A percentile compares a stretch with the other conserved stretches of the same genome.
phyloP scores from a whole-genome alignment of 2,888 invertebrate species.

The Spodoptera exigua region DNA sequence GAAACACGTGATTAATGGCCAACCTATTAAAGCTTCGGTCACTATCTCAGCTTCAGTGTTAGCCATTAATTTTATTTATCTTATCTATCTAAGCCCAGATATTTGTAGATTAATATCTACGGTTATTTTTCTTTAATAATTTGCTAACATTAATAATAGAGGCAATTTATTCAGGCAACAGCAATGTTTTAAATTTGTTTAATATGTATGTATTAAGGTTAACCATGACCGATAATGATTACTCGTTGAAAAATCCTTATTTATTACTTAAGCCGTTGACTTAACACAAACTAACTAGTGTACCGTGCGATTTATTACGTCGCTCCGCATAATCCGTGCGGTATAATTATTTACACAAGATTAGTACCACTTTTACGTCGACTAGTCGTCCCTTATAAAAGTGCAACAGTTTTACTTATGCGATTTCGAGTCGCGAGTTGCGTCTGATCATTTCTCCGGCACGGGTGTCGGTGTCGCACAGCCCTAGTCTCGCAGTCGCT shows the following conservation, averaged over 20 bases:
- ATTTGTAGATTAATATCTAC: conserved; percentile 39
- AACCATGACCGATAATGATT: conserved; percentile 42
- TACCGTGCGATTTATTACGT: conserved; percentile 57
- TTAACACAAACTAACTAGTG: conserved; percentile 44
- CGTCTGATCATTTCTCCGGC: conserved; percentile 70
- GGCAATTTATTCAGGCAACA: conserved; percentile 21
- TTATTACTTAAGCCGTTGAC: conserved; percentile 47
- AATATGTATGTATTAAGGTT: conserved; percentile 40
- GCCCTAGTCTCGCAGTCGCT: conserved; percentile 51
- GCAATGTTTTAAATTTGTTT: conserved; percentile 18
- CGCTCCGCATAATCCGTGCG: conserved; percentile 47
- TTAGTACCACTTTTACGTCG: conserved; percentile 67
- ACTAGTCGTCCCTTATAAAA: conserved; percentile 64
- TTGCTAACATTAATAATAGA: conserved; percentile 29
- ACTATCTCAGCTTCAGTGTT: conserved; percentile 32
- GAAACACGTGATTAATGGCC: conserved; percentile 34
- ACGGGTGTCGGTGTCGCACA: too few species aligned
- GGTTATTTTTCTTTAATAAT: conserved; percentile 32
- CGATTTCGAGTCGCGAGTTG: conserved; percentile 68
- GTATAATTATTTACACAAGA: conserved; percentile 58
- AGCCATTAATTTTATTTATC: conserved; percentile 42
- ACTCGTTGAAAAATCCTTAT: conserved; percentile 52
- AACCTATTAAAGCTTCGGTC: conserved; percentile 22
- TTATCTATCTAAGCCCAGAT: conserved; percentile 17
- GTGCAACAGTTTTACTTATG: conserved; percentile 68